Conservation (phyloP, 2,888 invertebrate species). For the Melieria crassipennis region DNA sequence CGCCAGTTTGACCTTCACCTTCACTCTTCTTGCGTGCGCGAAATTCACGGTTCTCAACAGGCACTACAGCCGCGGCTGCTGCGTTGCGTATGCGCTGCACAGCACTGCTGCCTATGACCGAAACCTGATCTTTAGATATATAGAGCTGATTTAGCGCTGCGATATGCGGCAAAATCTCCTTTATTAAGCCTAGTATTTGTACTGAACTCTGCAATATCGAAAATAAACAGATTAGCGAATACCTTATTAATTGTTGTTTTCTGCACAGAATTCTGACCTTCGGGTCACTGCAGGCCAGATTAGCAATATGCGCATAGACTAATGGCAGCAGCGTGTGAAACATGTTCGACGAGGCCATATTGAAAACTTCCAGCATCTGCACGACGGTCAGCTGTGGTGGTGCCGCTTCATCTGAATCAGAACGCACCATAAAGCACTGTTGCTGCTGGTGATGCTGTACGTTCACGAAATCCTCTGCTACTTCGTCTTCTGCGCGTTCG, state of each 20-base stretch:
- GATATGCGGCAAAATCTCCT: slow-evolving; percentile 88
- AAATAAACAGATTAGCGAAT: slow-evolving; percentile 13
- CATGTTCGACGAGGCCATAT: slow-evolving; percentile 65
- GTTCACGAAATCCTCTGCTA: slow-evolving; percentile 50
- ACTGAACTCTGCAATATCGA: slow-evolving; percentile 76
- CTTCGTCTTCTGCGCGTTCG: slow-evolving; percentile 60
- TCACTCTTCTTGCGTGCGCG: slow-evolving; percentile 32
- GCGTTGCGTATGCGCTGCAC: slow-evolving; percentile 37
- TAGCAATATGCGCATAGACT: slow-evolving; percentile 85
- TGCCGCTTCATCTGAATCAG: slow-evolving; percentile 60
- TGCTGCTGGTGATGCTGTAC: slow-evolving; percentile 41
- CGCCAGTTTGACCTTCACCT: slow-evolving; percentile 12
- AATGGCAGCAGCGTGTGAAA: slow-evolving; percentile 84
- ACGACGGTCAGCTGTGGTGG: slow-evolving; percentile 54
- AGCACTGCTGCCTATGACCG: slow-evolving; percentile 43
- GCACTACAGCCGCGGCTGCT: slow-evolving; percentile 27
- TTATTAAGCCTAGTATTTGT: slow-evolving; percentile 84
- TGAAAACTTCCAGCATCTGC: slow-evolving; percentile 64
- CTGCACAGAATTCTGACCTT: slow-evolving; percentile 68
- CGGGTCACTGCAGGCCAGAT: slow-evolving; percentile 80
- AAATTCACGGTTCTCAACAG: slow-evolving; percentile 36
- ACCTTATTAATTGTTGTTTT: neutral
- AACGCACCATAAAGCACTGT: slow-evolving; percentile 42
- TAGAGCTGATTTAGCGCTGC: slow-evolving; percentile 81
- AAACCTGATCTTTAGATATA: slow-evolving; percentile 57